Evolutionary conservation across 1,140 invertebrate genomes (phyloP), one percentile per base, ranked within the genome.

Genomic region (Orchestia grillus): DNA sequence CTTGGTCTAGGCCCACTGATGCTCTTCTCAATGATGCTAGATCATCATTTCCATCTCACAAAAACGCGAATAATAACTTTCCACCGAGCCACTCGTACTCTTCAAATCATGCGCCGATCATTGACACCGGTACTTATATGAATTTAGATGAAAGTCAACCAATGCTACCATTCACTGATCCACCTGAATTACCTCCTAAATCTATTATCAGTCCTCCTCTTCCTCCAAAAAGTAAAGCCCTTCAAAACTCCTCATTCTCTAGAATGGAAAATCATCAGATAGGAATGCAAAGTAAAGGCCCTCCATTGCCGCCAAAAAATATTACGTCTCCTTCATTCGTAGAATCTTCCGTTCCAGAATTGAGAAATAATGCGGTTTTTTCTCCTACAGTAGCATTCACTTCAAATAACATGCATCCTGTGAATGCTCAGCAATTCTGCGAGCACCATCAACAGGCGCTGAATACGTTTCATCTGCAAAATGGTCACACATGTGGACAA

Each of bases 301-400:
- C 88, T 42, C 88, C 88, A 43, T 36, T 91, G 41, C 88, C 88
- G 6, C 88, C 88, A 91, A 91, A 91, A 91, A 91, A 91, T 42
- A 28, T 91, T 28, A 91, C 88, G 6, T 44, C 88, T 77, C 28
- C 62, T 15, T 3, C 11, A 77, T 77, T 77, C 36, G 28, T 28
- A 77, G 62, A 28, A 77, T 19, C 15, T 77, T 77, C 62, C 28
- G 11, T 77, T 77, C 1, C 62, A 77, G 62, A 36, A 53, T 53
- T 19, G 47, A 53, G 47, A 77, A 77, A 77, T 77, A 77, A 23
- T 77, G 11, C 62, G 28, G 11, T 15, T 77, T 15, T 77, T 77
- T 77, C 62, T 77, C 62, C 62, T 77, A 15, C 8, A 42, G 88
- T 41, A 3, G 15, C 88, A 91, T 1, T 40, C 44, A 0, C 28